These are phyloP conservation scores for Protobothrops mucrosquamatus DNA, from an alignment of 2,113 vertebrate species.

Conservation along the genomic window DNA sequence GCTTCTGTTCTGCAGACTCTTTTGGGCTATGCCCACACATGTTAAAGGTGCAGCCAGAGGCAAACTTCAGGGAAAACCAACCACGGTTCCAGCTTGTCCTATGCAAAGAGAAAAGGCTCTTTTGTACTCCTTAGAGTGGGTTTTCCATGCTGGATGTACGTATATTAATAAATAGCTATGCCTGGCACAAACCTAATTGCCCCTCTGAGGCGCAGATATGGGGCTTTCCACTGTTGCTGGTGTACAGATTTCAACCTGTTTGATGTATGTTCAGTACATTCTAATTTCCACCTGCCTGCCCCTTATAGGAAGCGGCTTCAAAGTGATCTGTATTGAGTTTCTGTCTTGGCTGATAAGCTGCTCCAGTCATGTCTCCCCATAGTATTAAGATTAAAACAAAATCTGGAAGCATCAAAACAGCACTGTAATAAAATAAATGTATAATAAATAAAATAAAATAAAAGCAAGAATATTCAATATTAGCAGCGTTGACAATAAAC, in stretches of 20 bases:
- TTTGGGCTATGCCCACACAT: constrained; percentile 59
- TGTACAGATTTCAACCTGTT: neutral
- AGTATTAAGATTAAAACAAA: neutral
- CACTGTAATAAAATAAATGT: neutral
- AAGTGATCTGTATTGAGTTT: neutral
- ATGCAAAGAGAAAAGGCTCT: neutral
- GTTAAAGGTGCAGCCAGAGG: constrained; percentile 54
- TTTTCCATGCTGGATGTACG: fast-evolving
- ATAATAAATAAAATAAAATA: too few relatives aligned
- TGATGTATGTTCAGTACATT: neutral
- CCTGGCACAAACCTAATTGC: neutral
- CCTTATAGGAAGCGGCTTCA: neutral
- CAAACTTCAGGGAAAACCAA: constrained; percentile 14
- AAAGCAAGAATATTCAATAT: too few relatives aligned
- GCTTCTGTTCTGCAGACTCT: constrained; percentile 15
- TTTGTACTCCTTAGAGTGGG: constrained; percentile 17
- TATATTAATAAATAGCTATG: neutral
- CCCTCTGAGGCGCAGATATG: neutral
- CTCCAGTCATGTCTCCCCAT: neutral
- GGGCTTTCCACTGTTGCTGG: neutral
- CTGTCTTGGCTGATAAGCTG: neutral
- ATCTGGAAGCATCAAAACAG: neutral
- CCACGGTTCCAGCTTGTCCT: constrained; percentile 20
- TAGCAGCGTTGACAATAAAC: neutral
- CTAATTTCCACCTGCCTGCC: neutral